Percentiles rank a stretch among this genome's conserved stretches.
These are phyloP conservation scores for Leucoraja erinaceus DNA, from an alignment of 2,113 vertebrate species.

Conservation along the genomic window DNA sequence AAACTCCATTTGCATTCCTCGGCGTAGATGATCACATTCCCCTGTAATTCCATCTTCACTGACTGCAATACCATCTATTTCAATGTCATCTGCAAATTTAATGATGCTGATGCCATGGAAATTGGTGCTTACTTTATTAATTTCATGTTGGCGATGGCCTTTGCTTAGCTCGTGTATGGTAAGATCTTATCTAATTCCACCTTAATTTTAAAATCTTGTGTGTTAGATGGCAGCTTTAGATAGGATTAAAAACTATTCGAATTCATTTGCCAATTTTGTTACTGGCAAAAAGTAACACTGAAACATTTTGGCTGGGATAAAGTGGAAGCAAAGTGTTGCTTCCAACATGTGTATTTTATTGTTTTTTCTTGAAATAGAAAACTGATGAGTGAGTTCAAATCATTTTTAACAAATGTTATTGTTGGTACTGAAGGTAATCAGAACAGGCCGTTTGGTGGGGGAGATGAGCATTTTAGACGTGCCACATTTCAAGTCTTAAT, in stretches of 20 bases:
- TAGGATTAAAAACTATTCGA: neutral
- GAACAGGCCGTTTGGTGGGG: neutral
- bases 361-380: too few relatives aligned
- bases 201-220: neutral
- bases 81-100: too few relatives aligned
- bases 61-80: too few relatives aligned
- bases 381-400: too few relatives aligned
- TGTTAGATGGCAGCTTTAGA: neutral
- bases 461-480: neutral
- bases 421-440: neutral
- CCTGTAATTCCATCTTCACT: too few relatives aligned
- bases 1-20: too few relatives aligned
- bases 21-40: too few relatives aligned
- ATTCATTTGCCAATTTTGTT: neutral
- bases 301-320: neutral
- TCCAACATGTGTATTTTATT: neutral
- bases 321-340: neutral
- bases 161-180: too few relatives aligned
- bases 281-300: neutral
- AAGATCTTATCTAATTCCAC: neutral
- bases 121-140: too few relatives aligned
- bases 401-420: neutral
- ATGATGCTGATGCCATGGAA: too few relatives aligned
- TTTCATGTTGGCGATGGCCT: too few relatives aligned
- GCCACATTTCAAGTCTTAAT: neutral